These are phyloP conservation scores for Sterrhoptilus dennistouni DNA, from an alignment of 2,113 vertebrate genomes.

Conservation along the genomic window DNA sequence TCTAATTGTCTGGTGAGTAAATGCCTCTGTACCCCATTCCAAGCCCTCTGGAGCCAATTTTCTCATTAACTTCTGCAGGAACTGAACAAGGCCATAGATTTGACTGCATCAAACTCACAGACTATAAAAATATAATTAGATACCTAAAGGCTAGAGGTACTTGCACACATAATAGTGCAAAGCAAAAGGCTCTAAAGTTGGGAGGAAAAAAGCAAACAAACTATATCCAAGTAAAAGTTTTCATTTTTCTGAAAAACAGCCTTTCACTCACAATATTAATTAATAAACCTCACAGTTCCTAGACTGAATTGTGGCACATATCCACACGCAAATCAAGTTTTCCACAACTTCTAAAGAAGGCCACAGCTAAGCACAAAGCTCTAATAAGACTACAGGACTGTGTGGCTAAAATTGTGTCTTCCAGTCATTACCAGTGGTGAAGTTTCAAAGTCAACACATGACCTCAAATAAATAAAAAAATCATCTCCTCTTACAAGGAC, in stretches of 20 bases:
- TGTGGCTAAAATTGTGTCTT: background rate
- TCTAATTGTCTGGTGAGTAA: background rate
- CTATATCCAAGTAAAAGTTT: accelerated
- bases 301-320: background rate
- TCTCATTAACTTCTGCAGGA: background rate
- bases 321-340: background rate
- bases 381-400: background rate
- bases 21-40: background rate
- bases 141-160: background rate
- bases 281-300: background rate
- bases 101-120: background rate
- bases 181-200: background rate
- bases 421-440: background rate
- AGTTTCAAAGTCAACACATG: background rate
- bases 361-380: background rate
- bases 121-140: background rate
- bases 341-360: background rate
- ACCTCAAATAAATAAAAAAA: background rate
- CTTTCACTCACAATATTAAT: background rate
- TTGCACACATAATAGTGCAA: background rate
- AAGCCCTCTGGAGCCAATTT: background rate
- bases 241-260: background rate
- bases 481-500: background rate
- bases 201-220: background rate
- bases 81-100: background rate